phyloP scores from a whole-genome alignment of 2,888 invertebrate species.

The Morinoia aosen region DNA sequence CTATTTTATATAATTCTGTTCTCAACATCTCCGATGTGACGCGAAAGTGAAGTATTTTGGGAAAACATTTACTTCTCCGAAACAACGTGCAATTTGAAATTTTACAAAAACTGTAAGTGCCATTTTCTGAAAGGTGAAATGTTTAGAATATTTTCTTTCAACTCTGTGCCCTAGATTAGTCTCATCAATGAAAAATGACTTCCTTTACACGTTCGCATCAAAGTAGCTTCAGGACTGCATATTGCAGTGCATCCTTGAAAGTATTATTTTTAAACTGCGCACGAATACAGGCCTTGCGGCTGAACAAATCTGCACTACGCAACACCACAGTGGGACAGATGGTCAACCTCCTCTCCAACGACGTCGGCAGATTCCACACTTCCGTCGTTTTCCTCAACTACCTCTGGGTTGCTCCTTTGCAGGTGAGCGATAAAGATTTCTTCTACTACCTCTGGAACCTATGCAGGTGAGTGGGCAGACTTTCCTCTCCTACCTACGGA shows the following conservation, averaged over 20 bases:
- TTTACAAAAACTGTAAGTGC: no score
- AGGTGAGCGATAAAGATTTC: conserved; percentile 32
- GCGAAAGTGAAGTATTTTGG: no score
- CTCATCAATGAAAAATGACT: not conserved
- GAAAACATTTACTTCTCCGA: no score
- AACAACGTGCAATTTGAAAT: no score
- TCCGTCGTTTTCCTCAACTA: conserved; percentile 91
- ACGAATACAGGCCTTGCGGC: conserved; percentile 77
- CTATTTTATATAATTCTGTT: not conserved
- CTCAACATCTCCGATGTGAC: not conserved
- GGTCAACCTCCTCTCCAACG: conserved; percentile 95
- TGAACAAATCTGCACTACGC: conserved; percentile 86
- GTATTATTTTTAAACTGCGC: not conserved
- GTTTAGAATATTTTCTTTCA: not conserved
- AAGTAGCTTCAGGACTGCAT: not conserved
- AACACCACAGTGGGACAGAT: conserved; percentile 93
- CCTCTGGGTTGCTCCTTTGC: conserved; percentile 77
- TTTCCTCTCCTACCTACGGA: not conserved
- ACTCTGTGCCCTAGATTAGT: not conserved
- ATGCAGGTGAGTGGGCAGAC: no score
- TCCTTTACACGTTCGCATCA: not conserved
- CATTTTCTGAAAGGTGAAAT: no score
- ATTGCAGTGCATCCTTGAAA: not conserved
- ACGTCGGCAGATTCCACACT: conserved; percentile 82
- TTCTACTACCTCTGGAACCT: no score